Evolutionary conservation across 2,113 vertebrate genomes (phyloP).

Genomic region (Passer montanus): DNA sequence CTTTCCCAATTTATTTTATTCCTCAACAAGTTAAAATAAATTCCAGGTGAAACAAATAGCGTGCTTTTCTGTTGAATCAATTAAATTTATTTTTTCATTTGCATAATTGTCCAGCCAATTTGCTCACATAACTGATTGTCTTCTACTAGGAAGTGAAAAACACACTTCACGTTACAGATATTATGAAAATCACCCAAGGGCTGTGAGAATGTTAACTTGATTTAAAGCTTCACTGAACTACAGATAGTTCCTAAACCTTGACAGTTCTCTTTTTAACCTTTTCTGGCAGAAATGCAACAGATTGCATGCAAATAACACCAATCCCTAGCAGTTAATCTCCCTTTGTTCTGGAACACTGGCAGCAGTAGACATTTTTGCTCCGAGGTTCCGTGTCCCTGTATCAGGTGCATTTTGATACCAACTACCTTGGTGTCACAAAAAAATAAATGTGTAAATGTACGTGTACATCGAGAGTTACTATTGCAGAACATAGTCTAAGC

Average conservation of each 20-base stretch:
- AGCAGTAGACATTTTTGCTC: neutral
- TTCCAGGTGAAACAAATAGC: neutral
- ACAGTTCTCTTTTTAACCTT: neutral
- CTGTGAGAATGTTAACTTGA: neutral
- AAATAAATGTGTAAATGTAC: fast-evolving
- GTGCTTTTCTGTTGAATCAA: neutral
- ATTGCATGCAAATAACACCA: neutral
- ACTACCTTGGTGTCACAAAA: neutral
- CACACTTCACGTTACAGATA: neutral
- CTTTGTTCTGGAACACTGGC: neutral
- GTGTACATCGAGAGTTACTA: neutral
- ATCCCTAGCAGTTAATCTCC: neutral
- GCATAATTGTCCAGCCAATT: neutral
- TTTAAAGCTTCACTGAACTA: constrained; percentile 13
- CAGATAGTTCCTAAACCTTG: neutral
- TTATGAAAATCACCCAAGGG: neutral
- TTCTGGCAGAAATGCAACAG: neutral
- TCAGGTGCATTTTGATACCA: neutral
- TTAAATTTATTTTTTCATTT: constrained; percentile 15
- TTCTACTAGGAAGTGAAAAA: neutral
- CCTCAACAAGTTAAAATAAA: neutral
- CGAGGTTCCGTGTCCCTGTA: fast-evolving
- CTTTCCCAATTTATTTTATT: neutral
- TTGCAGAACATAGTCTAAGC: neutral
- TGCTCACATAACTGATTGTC: constrained; percentile 13